A percentile compares a stretch with the other conserved stretches of the same genome.
Evolutionary conservation across 37 sponge, comb jelly and placozoan species (phyloP).

Genomic region (Beroe ovata): DNA sequence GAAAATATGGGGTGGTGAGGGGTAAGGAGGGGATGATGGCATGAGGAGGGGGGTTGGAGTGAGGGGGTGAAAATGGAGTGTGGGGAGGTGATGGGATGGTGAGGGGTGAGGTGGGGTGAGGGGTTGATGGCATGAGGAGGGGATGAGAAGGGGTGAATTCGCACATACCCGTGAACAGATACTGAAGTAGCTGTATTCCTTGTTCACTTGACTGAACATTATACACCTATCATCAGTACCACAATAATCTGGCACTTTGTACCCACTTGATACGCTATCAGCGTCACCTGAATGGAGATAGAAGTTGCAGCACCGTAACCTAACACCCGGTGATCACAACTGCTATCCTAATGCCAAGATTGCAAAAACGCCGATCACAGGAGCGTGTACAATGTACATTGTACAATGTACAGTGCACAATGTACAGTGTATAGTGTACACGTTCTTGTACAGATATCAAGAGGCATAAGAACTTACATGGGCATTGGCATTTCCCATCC

Average conservation of each 20-base stretch:
- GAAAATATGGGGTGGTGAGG: too few relatives aligned
- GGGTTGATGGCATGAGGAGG: not conserved
- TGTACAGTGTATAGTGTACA: too few relatives aligned
- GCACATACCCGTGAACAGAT: not conserved
- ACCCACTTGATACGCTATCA: too few relatives aligned
- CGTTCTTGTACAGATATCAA: too few relatives aligned
- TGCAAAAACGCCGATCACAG: too few relatives aligned
- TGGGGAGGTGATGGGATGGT: not conserved
- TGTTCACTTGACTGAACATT: not conserved
- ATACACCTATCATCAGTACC: not conserved
- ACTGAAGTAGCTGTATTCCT: not conserved
- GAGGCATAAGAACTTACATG: not conserved
- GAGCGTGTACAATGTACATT: too few relatives aligned
- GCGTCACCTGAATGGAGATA: too few relatives aligned
- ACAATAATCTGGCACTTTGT: not conserved
- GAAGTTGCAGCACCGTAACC: too few relatives aligned
- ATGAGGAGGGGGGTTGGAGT: not conserved
- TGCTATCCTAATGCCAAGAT: too few relatives aligned
- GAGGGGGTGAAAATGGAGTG: not conserved
- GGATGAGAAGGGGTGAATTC: not conserved
- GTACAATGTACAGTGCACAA: too few relatives aligned
- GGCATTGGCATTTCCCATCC: not conserved
- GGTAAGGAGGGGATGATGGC: not conserved
- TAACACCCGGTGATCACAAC: too few relatives aligned
- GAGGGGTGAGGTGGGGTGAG: not conserved